Percentiles rank a stretch among this genome's conserved stretches.
These are phyloP conservation scores for Gadopsis bispinosus DNA, from an alignment of 2,797 vertebrate genomes.

Conservation along the genomic window DNA sequence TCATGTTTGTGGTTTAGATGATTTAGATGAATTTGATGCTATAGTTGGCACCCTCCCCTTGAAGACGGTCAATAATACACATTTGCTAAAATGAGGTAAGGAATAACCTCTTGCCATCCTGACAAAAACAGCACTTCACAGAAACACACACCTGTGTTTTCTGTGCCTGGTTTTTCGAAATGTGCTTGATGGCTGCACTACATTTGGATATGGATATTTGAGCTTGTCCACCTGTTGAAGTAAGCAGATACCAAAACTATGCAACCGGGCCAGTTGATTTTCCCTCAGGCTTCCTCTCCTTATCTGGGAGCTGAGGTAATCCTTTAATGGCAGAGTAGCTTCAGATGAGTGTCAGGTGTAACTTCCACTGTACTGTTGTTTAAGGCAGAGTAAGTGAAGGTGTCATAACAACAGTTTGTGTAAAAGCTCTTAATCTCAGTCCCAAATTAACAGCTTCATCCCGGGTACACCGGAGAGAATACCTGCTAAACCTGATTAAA, in stretches of 20 bases:
- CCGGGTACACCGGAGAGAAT: constrained; percentile 28
- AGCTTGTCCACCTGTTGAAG: neutral
- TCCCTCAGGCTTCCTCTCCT: neutral
- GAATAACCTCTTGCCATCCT: too few species aligned
- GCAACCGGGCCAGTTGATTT: constrained; percentile 16
- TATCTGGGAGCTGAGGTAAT: constrained; percentile 7
- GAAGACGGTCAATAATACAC: too few species aligned
- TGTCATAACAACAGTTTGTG: constrained; percentile 7
- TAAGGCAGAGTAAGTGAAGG: constrained; percentile 22
- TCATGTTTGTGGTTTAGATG: too few species aligned
- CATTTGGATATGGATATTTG: neutral
- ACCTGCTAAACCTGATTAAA: constrained; percentile 54
- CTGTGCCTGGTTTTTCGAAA: neutral
- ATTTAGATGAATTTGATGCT: too few species aligned
- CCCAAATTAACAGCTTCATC: constrained; percentile 49
- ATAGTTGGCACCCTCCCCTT: too few species aligned
- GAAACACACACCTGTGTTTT: neutral
- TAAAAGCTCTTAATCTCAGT: constrained; percentile 39
- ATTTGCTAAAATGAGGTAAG: too few species aligned
- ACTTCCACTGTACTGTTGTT: constrained; percentile 16
- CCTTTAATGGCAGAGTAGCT: neutral
- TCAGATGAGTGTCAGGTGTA: constrained; percentile 17
- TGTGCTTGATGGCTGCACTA: neutral
- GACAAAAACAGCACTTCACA: neutral
- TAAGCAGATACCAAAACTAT: neutral